Evolutionary conservation across 2,797 vertebrate genomes (phyloP).

Genomic region (Anniella stebbinsi): DNA sequence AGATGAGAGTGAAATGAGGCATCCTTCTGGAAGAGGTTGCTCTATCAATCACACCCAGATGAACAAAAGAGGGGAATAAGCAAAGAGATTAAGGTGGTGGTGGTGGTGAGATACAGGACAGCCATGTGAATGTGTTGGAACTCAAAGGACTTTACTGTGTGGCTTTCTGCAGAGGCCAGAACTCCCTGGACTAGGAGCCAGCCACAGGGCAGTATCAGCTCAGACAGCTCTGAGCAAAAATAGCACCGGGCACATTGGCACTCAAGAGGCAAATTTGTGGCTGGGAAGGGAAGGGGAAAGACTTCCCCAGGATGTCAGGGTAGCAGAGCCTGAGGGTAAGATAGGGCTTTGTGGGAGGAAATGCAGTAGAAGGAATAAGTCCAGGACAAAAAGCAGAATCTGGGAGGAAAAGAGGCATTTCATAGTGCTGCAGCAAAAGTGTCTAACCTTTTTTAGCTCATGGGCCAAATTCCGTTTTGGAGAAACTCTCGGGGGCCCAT

Average conservation of each 20-base stretch:
- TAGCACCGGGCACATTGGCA: background rate
- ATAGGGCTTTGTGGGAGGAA: background rate
- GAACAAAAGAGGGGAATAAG: background rate
- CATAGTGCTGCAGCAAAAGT: background rate
- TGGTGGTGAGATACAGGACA: background rate
- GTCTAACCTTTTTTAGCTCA: background rate
- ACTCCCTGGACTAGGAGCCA: background rate
- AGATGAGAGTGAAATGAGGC: constrained; percentile 46
- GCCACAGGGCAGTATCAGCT: background rate
- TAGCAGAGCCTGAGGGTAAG: background rate
- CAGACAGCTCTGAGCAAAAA: background rate
- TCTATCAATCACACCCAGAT: background rate
- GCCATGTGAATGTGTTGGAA: background rate
- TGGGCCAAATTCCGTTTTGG: too few relatives aligned
- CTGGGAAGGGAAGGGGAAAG: too few relatives aligned
- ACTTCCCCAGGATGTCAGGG: background rate
- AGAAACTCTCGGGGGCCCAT: too few relatives aligned
- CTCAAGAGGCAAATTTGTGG: background rate
- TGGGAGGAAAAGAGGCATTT: background rate
- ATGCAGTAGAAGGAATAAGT: background rate
- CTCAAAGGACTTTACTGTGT: background rate
- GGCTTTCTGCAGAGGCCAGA: background rate
- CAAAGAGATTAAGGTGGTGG: rapidly evolving
- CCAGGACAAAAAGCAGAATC: background rate
- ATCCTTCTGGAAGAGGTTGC: background rate